Conservation (phyloP, 1,140 invertebrate species). For the Lasioglossum albipes region DNA sequence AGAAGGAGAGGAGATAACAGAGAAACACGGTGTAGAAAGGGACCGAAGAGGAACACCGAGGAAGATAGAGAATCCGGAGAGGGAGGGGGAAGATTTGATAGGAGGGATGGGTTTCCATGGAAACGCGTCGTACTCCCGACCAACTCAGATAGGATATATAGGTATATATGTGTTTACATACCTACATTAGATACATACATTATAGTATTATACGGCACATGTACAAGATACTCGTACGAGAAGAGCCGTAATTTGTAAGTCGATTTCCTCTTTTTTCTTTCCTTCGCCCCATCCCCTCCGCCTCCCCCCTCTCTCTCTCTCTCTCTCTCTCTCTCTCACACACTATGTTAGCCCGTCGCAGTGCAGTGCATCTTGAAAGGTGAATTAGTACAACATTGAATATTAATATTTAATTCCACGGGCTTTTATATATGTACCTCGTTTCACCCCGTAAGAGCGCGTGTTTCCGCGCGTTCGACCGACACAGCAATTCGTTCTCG, state of each 20-base stretch:
- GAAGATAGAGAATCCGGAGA: slow-evolving; percentile 4
- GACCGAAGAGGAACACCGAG: neutral
- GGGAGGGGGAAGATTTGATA: slow-evolving; percentile 53
- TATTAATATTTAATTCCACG: slow-evolving; percentile 28
- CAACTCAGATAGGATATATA: slow-evolving; percentile 66
- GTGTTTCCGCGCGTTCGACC: neutral
- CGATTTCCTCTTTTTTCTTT: slow-evolving; percentile 54
- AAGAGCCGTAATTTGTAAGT: slow-evolving; percentile 62
- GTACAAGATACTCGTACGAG: slow-evolving; percentile 52
- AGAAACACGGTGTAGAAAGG: neutral
- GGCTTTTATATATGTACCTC: neutral
- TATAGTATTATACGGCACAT: slow-evolving; percentile 53
- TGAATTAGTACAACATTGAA: slow-evolving; percentile 29
- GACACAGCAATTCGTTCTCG: neutral
- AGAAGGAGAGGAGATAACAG: neutral
- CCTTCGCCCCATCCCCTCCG: slow-evolving; percentile 10
- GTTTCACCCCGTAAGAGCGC: neutral
- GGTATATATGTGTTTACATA: slow-evolving; percentile 57
- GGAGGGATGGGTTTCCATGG: slow-evolving; percentile 73
- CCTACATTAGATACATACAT: slow-evolving; percentile 54
- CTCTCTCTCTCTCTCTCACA: slow-evolving; percentile 34
- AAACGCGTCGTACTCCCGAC: slow-evolving; percentile 71
- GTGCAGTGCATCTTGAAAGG: slow-evolving; percentile 27
- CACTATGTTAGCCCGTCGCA: slow-evolving; percentile 10
- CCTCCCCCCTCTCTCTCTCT: slow-evolving; percentile 11